phyloP scores from a whole-genome alignment of 1,140 invertebrate genomes.

The Lineus longissimus region DNA sequence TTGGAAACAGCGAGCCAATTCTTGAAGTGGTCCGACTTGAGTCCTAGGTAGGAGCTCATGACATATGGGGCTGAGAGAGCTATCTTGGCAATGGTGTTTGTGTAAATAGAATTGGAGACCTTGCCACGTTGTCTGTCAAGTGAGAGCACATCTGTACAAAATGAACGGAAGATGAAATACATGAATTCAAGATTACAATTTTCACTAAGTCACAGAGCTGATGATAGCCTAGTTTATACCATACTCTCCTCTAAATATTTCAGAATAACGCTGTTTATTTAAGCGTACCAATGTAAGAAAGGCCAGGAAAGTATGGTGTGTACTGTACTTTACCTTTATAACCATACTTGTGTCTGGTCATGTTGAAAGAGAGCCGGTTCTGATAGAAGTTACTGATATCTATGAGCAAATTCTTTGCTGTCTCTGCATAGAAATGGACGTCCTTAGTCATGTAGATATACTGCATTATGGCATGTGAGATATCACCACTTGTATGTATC shows the following conservation, averaged over 20 bases:
- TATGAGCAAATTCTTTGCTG: slow-evolving; percentile 30
- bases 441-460: slow-evolving; percentile 47
- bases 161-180: too few relatives aligned
- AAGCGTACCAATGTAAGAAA: too few relatives aligned
- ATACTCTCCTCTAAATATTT: too few relatives aligned
- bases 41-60: neutral
- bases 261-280: too few relatives aligned
- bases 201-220: too few relatives aligned
- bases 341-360: neutral
- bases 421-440: slow-evolving; percentile 22
- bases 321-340: slow-evolving; percentile 13
- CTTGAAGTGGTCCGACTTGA: neutral
- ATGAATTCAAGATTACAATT: too few relatives aligned
- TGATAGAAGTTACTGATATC: slow-evolving; percentile 54
- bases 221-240: too few relatives aligned
- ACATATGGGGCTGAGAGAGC: neutral
- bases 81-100: slow-evolving; percentile 48
- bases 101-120: slow-evolving; percentile 53
- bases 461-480: slow-evolving; percentile 51
- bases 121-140: slow-evolving; percentile 54
- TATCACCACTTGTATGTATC: slow-evolving; percentile 55
- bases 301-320: neutral
- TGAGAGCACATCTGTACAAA: slow-evolving; percentile 53
- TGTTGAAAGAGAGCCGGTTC: slow-evolving; percentile 26
- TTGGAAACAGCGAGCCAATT: neutral